These are phyloP conservation scores for Tinea pellionella DNA, from an alignment of 2,888 invertebrate genomes.

Conservation along the genomic window DNA sequence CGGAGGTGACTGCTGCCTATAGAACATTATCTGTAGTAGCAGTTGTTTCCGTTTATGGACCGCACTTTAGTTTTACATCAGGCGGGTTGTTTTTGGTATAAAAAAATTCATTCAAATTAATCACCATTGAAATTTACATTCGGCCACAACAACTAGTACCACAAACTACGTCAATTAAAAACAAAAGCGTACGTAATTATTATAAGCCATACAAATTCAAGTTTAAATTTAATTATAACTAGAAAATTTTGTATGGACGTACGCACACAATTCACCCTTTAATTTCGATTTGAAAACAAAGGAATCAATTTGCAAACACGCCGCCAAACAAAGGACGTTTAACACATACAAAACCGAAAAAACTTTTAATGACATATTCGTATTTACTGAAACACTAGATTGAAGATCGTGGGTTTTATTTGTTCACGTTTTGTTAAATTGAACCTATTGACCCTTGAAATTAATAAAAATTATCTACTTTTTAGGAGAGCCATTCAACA, in stretches of 20 bases:
- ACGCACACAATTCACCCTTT: background rate
- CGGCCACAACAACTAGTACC: no score
- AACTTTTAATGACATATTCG: background rate
- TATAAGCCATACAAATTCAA: background rate
- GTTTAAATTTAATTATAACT: background rate
- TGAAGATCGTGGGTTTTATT: background rate
- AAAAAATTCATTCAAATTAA: no score
- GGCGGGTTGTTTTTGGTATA: no score
- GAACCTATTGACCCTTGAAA: no score
- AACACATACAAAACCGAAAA: background rate
- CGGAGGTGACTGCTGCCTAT: no score
- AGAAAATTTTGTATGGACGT: background rate
- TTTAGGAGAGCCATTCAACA: no score
- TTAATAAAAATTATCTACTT: no score
- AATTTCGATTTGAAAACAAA: constrained; percentile 1
- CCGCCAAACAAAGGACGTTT: background rate
- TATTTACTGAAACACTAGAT: background rate
- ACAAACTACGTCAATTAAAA: no score
- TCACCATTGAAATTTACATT: no score
- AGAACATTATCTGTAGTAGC: no score
- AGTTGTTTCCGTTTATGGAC: no score
- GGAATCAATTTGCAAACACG: background rate
- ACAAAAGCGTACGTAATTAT: background rate
- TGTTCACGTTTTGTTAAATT: background rate
- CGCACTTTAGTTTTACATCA: no score